Evolutionary conservation across 2,797 vertebrate genomes (phyloP).

Genomic region (Macropodus opercularis): DNA sequence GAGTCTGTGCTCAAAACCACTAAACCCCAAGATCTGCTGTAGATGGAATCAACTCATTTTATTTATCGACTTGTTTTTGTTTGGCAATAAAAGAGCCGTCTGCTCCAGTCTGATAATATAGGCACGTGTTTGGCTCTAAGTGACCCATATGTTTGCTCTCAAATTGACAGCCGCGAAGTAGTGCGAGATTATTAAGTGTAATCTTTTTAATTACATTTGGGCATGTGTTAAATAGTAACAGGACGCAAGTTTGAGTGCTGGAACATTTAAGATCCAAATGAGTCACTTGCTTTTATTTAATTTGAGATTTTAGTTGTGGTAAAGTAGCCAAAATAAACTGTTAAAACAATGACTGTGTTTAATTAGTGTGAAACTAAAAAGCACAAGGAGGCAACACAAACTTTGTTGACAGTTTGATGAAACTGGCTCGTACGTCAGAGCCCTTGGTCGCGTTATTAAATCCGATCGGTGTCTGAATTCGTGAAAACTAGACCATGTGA

Average conservation of each 20-base stretch:
- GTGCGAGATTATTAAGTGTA: neutral
- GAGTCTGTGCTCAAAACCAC: neutral
- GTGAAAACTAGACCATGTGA: constrained; percentile 16
- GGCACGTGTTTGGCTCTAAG: neutral
- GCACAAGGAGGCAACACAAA: constrained; percentile 9
- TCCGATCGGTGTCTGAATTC: constrained; percentile 21
- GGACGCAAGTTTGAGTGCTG: neutral
- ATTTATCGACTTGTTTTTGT: neutral
- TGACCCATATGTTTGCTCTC: constrained; percentile 3
- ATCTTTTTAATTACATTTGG: constrained; percentile 5
- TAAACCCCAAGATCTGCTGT: neutral
- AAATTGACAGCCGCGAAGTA: neutral
- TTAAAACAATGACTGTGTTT: no score
- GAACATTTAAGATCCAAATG: neutral
- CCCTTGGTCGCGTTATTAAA: constrained; percentile 37
- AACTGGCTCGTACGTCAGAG: neutral
- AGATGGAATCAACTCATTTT: neutral
- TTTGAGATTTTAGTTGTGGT: neutral
- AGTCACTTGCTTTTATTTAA: neutral
- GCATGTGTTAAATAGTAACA: neutral
- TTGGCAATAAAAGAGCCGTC: neutral
- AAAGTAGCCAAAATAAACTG: no score
- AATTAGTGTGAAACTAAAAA: neutral
- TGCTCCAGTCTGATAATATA: neutral
- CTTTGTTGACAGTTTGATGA: neutral